Evolutionary conservation across 1,140 invertebrate species (phyloP).

Genomic region (Cotesia glomerata): DNA sequence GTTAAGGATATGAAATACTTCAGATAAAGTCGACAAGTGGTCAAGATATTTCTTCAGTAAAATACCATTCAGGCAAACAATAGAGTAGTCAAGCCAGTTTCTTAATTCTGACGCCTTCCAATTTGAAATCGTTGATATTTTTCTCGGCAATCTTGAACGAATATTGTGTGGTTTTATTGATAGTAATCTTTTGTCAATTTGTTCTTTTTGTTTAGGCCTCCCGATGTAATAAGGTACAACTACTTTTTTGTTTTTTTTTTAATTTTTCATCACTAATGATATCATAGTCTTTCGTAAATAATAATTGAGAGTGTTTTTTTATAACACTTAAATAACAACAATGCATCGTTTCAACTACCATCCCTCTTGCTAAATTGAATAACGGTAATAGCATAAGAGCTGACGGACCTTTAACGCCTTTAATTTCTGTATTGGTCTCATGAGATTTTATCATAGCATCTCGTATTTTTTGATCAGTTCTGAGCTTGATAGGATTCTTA

Average conservation of each 20-base stretch:
- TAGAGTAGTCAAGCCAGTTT: conserved; percentile 10
- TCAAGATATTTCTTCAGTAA: not conserved
- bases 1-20: too few relatives aligned
- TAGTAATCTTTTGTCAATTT: not conserved
- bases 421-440: not conserved
- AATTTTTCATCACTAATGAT: too few relatives aligned
- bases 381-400: not conserved
- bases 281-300: not conserved
- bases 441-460: not conserved
- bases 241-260: not conserved
- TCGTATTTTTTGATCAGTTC: not conserved
- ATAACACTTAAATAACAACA: not conserved
- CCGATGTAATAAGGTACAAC: conserved; percentile 5
- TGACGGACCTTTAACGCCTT: conserved; percentile 5
- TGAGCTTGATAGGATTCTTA: not conserved
- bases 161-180: conserved; percentile 5
- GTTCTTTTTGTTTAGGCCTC: not conserved
- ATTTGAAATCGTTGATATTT: not conserved
- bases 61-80: not conserved
- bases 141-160: not conserved
- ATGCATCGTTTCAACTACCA: conserved; percentile 16
- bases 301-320: not conserved
- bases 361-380: not conserved
- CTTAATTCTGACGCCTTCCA: conserved; percentile 18
- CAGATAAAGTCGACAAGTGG: not conserved